These are phyloP conservation scores for Bradypodion pumilum DNA, from an alignment of 2,797 vertebrate species.

Conservation along the genomic window DNA sequence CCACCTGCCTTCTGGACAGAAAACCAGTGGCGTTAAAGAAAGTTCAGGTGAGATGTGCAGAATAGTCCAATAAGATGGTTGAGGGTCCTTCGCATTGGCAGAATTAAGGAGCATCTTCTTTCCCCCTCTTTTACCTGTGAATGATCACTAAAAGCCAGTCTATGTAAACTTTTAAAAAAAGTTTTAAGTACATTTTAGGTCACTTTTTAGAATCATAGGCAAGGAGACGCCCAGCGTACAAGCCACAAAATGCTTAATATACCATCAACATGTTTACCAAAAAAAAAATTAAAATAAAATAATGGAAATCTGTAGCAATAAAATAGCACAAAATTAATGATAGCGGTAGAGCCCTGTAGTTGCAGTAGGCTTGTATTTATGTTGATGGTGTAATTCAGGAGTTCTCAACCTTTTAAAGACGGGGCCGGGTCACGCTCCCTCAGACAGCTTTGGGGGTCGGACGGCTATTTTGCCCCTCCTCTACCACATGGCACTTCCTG, in stretches of 20 bases:
- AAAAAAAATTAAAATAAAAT: background rate
- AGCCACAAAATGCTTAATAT: background rate
- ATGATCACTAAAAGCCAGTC: background rate
- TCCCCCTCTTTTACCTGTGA: background rate
- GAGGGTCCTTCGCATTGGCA: fast-evolving
- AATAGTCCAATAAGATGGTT: fast-evolving
- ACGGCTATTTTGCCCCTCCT: too few species aligned
- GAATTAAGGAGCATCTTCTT: too few species aligned
- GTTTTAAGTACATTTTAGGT: background rate
- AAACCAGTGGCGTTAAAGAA: conserved; percentile 92
- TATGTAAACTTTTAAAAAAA: background rate
- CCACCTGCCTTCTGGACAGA: conserved; percentile 88
- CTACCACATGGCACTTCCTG: too few species aligned
- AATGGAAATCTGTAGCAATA: background rate
- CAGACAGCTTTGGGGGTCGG: too few species aligned
- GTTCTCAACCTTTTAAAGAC: too few species aligned
- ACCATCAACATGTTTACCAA: background rate
- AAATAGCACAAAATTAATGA: background rate
- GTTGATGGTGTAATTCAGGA: too few species aligned
- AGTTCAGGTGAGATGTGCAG: conserved; percentile 82
- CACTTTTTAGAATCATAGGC: background rate
- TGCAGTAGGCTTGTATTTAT: background rate
- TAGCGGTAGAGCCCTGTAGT: background rate
- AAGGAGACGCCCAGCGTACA: background rate
- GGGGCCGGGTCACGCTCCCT: too few species aligned